These are phyloP conservation scores for Trematomus loennbergii DNA, from an alignment of 2,113 vertebrate species.

Conservation along the genomic window DNA sequence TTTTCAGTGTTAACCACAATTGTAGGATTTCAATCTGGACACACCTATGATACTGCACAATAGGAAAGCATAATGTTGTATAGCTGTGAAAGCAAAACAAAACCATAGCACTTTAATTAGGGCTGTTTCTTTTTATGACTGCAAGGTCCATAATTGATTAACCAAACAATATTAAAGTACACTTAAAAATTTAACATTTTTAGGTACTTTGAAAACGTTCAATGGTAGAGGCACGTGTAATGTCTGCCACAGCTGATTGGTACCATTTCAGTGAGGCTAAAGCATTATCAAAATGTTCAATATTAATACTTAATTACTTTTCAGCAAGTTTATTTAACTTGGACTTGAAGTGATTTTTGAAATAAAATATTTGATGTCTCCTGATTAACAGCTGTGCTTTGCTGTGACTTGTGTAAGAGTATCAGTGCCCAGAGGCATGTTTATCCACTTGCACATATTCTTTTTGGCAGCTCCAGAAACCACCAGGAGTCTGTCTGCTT, in stretches of 20 bases:
- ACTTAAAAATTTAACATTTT: too few relatives aligned
- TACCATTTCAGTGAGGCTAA: background rate
- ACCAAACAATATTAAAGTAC: too few relatives aligned
- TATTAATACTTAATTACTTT: too few relatives aligned
- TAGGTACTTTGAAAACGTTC: background rate
- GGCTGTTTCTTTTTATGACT: background rate
- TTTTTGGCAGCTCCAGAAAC: slow-evolving; percentile 38
- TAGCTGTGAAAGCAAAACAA: background rate
- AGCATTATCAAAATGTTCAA: background rate
- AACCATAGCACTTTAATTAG: background rate
- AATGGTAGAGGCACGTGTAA: background rate
- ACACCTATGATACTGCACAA: background rate
- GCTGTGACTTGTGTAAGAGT: slow-evolving; percentile 26
- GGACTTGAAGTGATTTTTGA: background rate
- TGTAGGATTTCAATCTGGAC: too few relatives aligned
- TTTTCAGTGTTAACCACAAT: too few relatives aligned
- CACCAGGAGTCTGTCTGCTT: slow-evolving; percentile 6
- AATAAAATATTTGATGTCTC: background rate
- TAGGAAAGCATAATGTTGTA: background rate
- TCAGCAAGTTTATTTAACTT: background rate
- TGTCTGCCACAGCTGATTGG: background rate
- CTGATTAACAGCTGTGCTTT: slow-evolving; percentile 33
- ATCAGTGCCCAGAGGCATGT: slow-evolving; percentile 46
- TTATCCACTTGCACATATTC: slow-evolving; percentile 49
- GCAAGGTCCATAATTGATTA: too few relatives aligned